These are phyloP conservation scores for Chrysocyon brachyurus DNA, from an alignment of 2,797 vertebrate genomes.

Conservation along the genomic window DNA sequence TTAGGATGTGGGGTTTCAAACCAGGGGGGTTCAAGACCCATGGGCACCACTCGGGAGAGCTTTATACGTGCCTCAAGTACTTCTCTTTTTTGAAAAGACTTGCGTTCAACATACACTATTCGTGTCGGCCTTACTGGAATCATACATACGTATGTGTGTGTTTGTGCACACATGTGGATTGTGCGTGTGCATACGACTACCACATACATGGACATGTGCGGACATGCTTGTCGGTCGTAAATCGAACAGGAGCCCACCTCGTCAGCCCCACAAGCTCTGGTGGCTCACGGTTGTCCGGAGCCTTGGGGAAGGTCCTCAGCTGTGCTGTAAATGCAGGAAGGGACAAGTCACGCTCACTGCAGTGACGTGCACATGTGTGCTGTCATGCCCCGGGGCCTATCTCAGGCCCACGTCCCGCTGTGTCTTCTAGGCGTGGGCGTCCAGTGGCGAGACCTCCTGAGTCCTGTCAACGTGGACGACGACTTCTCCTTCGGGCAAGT, in stretches of 20 bases:
- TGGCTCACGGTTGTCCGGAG: neutral
- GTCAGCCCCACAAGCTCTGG: neutral
- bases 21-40: neutral
- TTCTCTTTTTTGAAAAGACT: neutral
- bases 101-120: neutral
- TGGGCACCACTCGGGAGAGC: neutral
- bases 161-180: neutral
- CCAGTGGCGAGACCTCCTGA: conserved; percentile 96
- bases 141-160: fast-evolving
- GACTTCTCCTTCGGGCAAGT: conserved; percentile 97
- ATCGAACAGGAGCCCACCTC: neutral
- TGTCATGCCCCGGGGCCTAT: fast-evolving
- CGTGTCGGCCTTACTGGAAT: neutral
- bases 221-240: no score
- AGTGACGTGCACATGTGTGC: fast-evolving
- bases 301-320: neutral
- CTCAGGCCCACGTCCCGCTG: fast-evolving
- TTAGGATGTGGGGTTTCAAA: neutral
- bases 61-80: neutral
- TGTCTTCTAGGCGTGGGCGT: conserved; percentile 93
- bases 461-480: conserved; percentile 96
- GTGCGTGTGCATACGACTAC: neutral
- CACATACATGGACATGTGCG: neutral
- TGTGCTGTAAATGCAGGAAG: neutral
- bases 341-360: neutral